Conservation (phyloP, 2,113 vertebrate species). For the Pycnonotus jocosus region DNA sequence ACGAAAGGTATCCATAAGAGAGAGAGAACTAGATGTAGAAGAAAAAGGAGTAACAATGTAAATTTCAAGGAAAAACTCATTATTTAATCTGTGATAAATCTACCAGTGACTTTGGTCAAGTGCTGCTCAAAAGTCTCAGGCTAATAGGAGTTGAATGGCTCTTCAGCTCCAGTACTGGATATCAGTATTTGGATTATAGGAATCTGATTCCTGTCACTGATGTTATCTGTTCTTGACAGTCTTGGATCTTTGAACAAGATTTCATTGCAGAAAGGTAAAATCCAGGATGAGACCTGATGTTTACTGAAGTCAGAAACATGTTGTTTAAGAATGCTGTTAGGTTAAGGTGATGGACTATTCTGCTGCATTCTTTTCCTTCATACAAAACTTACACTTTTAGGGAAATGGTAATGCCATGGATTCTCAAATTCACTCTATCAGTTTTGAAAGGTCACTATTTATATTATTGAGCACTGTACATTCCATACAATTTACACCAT, state of each 20-base stretch:
- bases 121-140: neutral
- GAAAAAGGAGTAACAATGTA: neutral
- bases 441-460: neutral
- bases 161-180: neutral
- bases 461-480: neutral
- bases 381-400: neutral
- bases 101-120: neutral
- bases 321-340: neutral
- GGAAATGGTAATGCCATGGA: neutral
- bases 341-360: neutral
- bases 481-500: neutral
- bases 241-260: neutral
- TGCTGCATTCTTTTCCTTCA: neutral
- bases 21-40: neutral
- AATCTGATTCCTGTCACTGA: neutral
- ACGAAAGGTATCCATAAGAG: neutral
- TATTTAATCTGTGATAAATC: neutral
- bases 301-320: neutral
- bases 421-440: neutral
- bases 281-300: neutral
- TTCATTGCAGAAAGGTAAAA: neutral
- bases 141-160: neutral
- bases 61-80: neutral
- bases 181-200: neutral
- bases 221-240: neutral